Evolutionary conservation across 2,113 vertebrate genomes (phyloP).

Genomic region (Planiliza haematocheilus): DNA sequence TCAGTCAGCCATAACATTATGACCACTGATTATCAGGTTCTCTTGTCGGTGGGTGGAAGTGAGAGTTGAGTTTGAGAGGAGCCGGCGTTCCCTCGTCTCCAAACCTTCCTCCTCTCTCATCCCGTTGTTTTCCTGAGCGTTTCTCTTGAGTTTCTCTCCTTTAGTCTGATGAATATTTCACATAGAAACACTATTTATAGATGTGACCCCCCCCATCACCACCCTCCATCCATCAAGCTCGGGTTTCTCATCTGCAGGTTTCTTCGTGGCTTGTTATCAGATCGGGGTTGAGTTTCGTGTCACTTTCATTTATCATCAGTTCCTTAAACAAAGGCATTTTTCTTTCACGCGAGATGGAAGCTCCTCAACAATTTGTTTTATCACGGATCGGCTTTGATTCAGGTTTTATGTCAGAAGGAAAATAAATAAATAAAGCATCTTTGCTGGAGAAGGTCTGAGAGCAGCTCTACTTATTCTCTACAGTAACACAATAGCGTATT

Average conservation of each 20-base stretch:
- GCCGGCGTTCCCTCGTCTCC: neutral
- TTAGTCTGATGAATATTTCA: conserved; percentile 73
- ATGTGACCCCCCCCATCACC: neutral
- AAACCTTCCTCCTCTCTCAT: neutral
- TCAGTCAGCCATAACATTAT: no score
- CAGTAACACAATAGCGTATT: no score
- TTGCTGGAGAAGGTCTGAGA: no score
- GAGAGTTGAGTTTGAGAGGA: no score
- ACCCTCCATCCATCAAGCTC: conserved; percentile 45
- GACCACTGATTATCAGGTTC: neutral
- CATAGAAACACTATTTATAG: conserved; percentile 62
- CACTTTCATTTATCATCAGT: conserved; percentile 27
- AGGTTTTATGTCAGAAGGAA: neutral
- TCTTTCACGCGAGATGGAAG: neutral
- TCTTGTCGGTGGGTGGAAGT: no score
- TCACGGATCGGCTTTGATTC: neutral
- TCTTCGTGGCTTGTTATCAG: conserved; percentile 27
- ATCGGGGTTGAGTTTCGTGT: conserved; percentile 31
- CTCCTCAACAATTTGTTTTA: conserved; percentile 18
- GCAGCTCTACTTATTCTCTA: no score
- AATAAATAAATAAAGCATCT: no score
- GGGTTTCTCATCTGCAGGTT: conserved; percentile 36
- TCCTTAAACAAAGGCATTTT: neutral
- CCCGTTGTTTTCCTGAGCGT: no score
- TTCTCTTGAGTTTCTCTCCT: conserved; percentile 19